A percentile compares a stretch with the other conserved stretches of the same genome.
These are phyloP conservation scores for Mellivora capensis DNA, from an alignment of 2,113 vertebrate species.

Conservation along the genomic window DNA sequence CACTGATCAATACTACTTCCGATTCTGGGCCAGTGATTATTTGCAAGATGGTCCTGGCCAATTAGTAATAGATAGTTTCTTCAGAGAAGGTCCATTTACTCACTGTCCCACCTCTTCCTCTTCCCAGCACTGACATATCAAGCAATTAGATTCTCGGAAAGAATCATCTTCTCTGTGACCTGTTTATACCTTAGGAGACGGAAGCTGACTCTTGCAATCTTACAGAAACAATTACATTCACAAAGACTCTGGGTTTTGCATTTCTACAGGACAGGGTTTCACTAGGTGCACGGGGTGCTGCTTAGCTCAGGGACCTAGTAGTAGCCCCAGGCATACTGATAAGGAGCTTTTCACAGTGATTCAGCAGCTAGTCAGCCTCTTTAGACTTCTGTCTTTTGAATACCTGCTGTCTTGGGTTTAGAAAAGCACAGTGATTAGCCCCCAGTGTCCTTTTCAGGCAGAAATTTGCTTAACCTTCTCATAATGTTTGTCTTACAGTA, in stretches of 20 bases:
- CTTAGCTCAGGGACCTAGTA: background rate
- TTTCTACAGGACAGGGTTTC: background rate
- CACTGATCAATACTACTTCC: background rate
- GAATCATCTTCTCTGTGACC: background rate
- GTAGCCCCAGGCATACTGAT: background rate
- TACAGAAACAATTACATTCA: background rate
- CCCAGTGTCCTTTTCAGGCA: background rate
- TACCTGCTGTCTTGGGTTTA: slow-evolving; percentile 23
- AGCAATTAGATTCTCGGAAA: background rate
- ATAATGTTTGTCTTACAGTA: background rate
- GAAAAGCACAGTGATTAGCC: background rate
- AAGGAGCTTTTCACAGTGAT: background rate
- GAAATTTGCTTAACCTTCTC: background rate
- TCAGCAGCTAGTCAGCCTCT: background rate
- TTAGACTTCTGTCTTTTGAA: background rate
- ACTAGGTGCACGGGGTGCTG: background rate
- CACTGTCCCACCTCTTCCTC: background rate
- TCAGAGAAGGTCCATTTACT: background rate
- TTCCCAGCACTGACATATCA: background rate
- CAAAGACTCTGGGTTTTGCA: background rate
- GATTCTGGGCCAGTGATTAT: background rate
- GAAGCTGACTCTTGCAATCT: background rate
- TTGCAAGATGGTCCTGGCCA: background rate
- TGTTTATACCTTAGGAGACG: slow-evolving; percentile 17
- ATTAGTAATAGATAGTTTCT: background rate